Evolutionary conservation across 1,140 invertebrate genomes (phyloP).

Genomic region (Zaprionus nigranus): DNA sequence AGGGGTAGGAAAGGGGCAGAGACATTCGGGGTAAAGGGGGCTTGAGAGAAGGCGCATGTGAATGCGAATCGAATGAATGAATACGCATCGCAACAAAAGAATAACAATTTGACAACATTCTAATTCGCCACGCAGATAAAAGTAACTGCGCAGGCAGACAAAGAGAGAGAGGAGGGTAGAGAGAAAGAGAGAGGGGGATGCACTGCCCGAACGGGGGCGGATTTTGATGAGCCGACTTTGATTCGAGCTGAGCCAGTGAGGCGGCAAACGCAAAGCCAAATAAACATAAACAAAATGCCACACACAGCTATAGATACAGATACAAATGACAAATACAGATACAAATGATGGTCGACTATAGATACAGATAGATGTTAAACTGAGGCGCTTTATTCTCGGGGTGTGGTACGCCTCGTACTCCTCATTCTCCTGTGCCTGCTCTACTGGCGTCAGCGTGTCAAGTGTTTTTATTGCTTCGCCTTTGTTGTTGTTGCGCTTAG

Average conservation of each 20-base stretch:
- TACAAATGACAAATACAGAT: slow-evolving; percentile 28
- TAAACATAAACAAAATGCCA: slow-evolving; percentile 74
- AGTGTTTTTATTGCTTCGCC: slow-evolving; percentile 73
- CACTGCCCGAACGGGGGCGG: slow-evolving; percentile 18
- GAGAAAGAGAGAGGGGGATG: not conserved
- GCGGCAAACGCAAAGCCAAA: slow-evolving; percentile 81
- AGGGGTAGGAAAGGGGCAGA: not conserved
- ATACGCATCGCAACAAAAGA: slow-evolving; percentile 82
- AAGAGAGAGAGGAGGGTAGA: not conserved
- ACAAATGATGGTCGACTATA: slow-evolving; percentile 18
- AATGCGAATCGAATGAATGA: slow-evolving; percentile 80
- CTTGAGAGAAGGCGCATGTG: slow-evolving; percentile 44
- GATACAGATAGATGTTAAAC: slow-evolving; percentile 28
- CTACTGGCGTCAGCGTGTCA: slow-evolving; percentile 59
- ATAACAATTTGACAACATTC: slow-evolving; percentile 84
- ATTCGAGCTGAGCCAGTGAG: slow-evolving; percentile 67
- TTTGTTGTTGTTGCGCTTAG: slow-evolving; percentile 45
- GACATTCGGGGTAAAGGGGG: no score
- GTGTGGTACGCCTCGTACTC: not conserved
- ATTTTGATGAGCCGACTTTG: slow-evolving; percentile 57
- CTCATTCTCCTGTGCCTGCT: slow-evolving; percentile 5
- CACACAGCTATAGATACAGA: slow-evolving; percentile 30
- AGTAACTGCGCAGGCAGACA: slow-evolving; percentile 59
- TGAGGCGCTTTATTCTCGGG: not conserved
- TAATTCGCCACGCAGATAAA: slow-evolving; percentile 83